phyloP scores from a whole-genome alignment of 2,113 vertebrate species.

The Odobenus rosmarus region DNA sequence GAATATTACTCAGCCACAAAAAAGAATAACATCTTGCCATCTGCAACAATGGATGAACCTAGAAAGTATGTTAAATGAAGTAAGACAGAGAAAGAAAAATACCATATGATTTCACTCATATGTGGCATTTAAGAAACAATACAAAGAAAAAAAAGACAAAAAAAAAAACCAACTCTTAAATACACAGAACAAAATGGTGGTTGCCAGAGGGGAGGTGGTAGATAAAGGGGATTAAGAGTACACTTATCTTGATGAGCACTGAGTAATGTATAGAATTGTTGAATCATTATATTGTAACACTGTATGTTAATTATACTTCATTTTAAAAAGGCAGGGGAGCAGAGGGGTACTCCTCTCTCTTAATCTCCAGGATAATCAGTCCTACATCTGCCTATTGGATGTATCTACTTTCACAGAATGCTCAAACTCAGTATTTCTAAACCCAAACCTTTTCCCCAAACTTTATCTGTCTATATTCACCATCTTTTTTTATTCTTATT shows the following conservation, averaged over 20 bases:
- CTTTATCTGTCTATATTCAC: neutral
- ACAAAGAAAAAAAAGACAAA: neutral
- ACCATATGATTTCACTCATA: neutral
- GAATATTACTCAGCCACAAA: neutral
- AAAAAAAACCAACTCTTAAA: neutral
- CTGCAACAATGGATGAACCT: neutral
- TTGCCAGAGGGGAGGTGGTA: neutral
- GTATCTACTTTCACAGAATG: neutral
- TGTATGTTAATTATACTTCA: neutral
- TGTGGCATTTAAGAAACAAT: neutral
- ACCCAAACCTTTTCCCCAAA: constrained; percentile 30
- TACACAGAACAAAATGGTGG: neutral
- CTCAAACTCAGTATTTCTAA: constrained; percentile 1
- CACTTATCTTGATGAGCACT: neutral
- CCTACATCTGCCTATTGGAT: neutral
- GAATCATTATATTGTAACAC: neutral
- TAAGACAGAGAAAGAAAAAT: neutral
- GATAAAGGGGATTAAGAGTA: neutral
- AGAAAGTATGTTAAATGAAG: neutral
- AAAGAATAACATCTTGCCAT: neutral
- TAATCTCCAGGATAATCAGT: neutral
- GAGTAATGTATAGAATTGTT: neutral
- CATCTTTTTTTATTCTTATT: neutral
- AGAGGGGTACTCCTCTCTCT: neutral
- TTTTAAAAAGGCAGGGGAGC: neutral